Percentiles rank a stretch among this genome's conserved stretches.
Evolutionary conservation across 2,888 invertebrate genomes (phyloP).

Genomic region (Priocnemis perturbator): DNA sequence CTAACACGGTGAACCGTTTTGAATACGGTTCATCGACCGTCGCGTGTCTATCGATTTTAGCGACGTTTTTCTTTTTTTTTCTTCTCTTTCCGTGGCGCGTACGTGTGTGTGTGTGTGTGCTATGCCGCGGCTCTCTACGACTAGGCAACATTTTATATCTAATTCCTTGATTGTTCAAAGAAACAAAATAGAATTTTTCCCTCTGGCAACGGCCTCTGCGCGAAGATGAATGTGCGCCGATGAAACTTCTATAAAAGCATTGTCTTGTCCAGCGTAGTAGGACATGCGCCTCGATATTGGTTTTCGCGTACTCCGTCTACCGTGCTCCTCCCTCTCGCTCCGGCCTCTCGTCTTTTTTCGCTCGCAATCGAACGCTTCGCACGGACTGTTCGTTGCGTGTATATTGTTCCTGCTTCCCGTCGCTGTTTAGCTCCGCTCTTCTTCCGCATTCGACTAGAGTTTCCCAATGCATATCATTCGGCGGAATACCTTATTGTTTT

Average conservation of each 20-base stretch:
- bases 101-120: too few species aligned
- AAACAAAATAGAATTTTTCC: too few species aligned
- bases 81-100: too few species aligned
- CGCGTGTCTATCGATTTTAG: too few species aligned
- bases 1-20: too few species aligned
- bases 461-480: conserved; percentile 7
- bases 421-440: conserved; percentile 11
- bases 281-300: conserved; percentile 11
- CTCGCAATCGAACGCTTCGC: conserved; percentile 11
- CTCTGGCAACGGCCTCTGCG: neutral
- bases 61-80: too few species aligned
- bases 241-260: conserved; percentile 13
- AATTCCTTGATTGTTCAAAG: too few species aligned
- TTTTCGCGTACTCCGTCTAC: conserved; percentile 1
- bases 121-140: too few species aligned
- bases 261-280: conserved; percentile 1
- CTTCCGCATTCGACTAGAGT: conserved; percentile 5
- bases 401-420: conserved; percentile 11
- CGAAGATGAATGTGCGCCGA: conserved; percentile 15
- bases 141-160: too few species aligned
- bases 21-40: too few species aligned
- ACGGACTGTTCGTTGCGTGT: conserved; percentile 7
- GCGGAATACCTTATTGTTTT: conserved; percentile 8
- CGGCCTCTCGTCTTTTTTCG: neutral
- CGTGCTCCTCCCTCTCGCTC: neutral